These are phyloP conservation scores for Drosophila eohydei DNA, from an alignment of 2,888 invertebrate species.

Conservation along the genomic window DNA sequence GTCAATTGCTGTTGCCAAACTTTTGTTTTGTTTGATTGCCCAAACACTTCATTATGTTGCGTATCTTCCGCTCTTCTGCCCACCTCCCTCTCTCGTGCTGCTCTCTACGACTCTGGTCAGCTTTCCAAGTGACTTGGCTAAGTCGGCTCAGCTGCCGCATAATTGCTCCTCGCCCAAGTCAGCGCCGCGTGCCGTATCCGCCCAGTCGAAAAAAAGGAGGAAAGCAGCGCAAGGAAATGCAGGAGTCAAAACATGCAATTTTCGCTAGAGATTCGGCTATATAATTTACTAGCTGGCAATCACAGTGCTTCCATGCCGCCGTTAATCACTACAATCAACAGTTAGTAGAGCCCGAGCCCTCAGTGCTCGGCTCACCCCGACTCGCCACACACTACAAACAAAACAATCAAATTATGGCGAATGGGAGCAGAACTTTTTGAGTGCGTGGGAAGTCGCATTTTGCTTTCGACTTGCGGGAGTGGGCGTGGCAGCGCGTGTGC, in stretches of 20 bases:
- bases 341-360: constrained; percentile 45
- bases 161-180: constrained; percentile 40
- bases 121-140: constrained; percentile 76
- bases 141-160: constrained; percentile 72
- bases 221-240: constrained; percentile 22
- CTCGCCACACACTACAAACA: constrained; percentile 28
- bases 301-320: constrained; percentile 38
- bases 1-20: constrained; percentile 45
- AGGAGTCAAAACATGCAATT: constrained; percentile 76
- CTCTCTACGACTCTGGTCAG: constrained; percentile 40
- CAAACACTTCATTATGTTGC: constrained; percentile 56
- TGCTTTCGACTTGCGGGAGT: neutral
- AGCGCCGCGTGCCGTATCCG: constrained; percentile 58
- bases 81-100: neutral
- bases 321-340: constrained; percentile 82
- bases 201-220: constrained; percentile 20
- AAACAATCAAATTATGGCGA: constrained; percentile 78
- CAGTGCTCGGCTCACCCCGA: neutral
- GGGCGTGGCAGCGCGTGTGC: constrained; percentile 63
- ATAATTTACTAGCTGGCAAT: constrained; percentile 55
- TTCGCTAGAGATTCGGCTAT: constrained; percentile 51
- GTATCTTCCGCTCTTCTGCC: neutral
- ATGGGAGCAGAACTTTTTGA: constrained; percentile 19
- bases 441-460: constrained; percentile 29
- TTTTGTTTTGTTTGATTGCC: constrained; percentile 52